Evolutionary conservation across 2,797 vertebrate genomes (phyloP).

Genomic region (Mus spretus): DNA sequence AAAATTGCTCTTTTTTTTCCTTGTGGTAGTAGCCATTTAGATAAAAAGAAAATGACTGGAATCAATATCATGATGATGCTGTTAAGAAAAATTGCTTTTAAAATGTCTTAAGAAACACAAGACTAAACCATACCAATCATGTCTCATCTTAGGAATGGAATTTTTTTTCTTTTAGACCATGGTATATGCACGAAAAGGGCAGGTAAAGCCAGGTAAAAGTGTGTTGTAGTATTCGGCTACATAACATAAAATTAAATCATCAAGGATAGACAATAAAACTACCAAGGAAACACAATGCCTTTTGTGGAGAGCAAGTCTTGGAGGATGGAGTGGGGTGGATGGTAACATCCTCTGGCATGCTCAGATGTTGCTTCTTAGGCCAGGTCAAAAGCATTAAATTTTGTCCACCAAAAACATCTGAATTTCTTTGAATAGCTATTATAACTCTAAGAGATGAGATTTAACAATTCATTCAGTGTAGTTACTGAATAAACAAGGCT

Average conservation of each 20-base stretch:
- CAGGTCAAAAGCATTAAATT: not conserved
- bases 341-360: not conserved
- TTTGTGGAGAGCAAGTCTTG: not conserved
- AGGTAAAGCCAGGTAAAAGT: not conserved
- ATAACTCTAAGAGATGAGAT: not conserved
- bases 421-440: not conserved
- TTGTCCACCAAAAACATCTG: not conserved
- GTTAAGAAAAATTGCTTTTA: not conserved
- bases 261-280: not conserved
- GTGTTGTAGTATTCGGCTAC: not conserved
- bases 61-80: too few relatives aligned
- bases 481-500: not conserved
- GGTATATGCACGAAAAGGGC: not conserved
- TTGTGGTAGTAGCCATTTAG: too few relatives aligned
- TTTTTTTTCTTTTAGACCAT: constrained; percentile 14
- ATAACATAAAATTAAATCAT: not conserved
- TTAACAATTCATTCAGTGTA: not conserved
- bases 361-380: not conserved
- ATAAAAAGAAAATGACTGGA: too few relatives aligned
- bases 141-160: not conserved
- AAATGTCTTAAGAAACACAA: not conserved
- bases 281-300: not conserved
- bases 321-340: too few relatives aligned
- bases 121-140: constrained; percentile 22
- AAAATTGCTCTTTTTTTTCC: not conserved